Evolutionary conservation across 2,888 invertebrate genomes (phyloP), one percentile per base, ranked within the genome.

Genomic region (Mythimna vitellina): DNA sequence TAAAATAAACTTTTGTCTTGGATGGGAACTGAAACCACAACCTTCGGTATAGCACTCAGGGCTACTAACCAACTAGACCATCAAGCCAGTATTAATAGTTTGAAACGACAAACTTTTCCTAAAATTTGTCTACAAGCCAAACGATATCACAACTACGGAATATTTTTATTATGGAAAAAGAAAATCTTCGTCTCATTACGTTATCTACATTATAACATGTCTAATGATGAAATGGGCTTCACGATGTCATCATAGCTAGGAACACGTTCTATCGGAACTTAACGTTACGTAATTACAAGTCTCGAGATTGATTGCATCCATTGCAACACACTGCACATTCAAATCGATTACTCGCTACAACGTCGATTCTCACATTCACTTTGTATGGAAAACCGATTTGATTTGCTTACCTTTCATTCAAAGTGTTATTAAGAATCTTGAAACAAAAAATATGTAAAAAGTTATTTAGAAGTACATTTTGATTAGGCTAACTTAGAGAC

Each of bases 231-330:
- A 84, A 84, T 65, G 42, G 20, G 0, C 29, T 67, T 42, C 56
- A 42, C 20, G 66, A 53, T 73, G 73, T 76, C 77, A 71, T 73
- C 83, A 76, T 22, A 75, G 58, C 46, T 22, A 17, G n/a, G 54
- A 73, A 76, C 79, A 70, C 76, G 84, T 85, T 75, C 66, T 76
- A 76, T 85, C 72, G 64, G 64, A 65, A 80, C 53, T 78, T 17
- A 12, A 32, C 14, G 49, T 80, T 70, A 73, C 46, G 81, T 75
- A 81, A 83, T 72, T 46, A 58, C 65, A 3, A 54, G 60, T 54
- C 68, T 61, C 75, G 38, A 73, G 73, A 75, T 70, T 60, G 69
- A 80, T 82, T 80, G 65, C 80, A 67, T 20, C 32, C n/a, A 70
- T 83, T 77, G 81, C 83, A 76, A 76, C 57, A 70, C 66, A 60